Base-by-base conservation (phyloP, 2,113 vertebrate species). In the Coryphaenoides rupestris region DNA sequence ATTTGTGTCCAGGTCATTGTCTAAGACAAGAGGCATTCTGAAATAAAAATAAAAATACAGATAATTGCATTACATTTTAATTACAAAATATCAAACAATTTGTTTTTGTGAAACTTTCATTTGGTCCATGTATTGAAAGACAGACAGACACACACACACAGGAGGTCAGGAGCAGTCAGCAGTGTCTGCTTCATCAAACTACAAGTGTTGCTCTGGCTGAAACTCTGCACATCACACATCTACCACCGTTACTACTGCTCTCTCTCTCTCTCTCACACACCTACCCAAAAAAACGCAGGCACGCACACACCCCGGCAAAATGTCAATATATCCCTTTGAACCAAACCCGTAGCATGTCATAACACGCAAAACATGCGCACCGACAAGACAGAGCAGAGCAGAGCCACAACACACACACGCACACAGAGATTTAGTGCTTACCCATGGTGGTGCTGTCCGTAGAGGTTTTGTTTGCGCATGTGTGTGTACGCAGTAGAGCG, bases 121-220 rank as follows among this genome's bases (percentile, higher is more conserved):
- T 40, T 40, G 9, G 33, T 26, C 24, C 24, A 26, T 26, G 5
- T 14, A 19, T 21, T 21, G 9, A 5, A 19, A 54, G 19, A 19
- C 53, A 54, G 19, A 54, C 53, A 19, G 19, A 54, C 53, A 54
- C 52, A 19, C 52, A 19, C 52, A 54, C 52, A 54, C 52, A 54
- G 3, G 3, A 33, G 33, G 33, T 40, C 33, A 40, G 33, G 33
- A 40, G 5, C 33, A 40, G 33, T 12, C 33, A 40, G 33, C 13
- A 12, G 15, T 16, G 17, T 50, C 47, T 50, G 47, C 17, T 50
- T n/a, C 47, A n/a, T 50, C n/a, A 17, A 50, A 50, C 47, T 50
- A n/a, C 47, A n/a, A 50, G 47, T 50, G 47, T 50, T 50, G 47
- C 47, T 50, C 1, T 17, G 47, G n/a, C 47, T n/a, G 16, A 50